These are phyloP conservation scores for Drosophila leonis DNA, from an alignment of 2,888 invertebrate genomes.

Conservation along the genomic window DNA sequence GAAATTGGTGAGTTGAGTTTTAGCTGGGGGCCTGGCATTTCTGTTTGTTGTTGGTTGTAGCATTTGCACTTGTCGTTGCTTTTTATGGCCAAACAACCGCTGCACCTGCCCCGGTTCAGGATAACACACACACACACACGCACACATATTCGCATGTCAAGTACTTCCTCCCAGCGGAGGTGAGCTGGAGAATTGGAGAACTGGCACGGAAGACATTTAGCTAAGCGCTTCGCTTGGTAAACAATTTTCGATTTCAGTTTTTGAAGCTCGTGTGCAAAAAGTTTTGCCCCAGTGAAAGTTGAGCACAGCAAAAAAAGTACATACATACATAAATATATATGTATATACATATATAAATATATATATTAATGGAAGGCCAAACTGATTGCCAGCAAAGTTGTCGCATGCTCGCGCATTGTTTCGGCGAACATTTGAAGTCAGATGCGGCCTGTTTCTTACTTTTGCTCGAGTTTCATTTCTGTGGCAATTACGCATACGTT, in stretches of 20 bases:
- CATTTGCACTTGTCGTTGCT: constrained; percentile 71
- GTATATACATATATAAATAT: neutral
- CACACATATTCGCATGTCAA: constrained; percentile 35
- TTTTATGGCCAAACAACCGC: constrained; percentile 67
- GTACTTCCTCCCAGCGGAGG: constrained; percentile 65
- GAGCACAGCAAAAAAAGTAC: constrained; percentile 33
- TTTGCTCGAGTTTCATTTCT: constrained; percentile 40
- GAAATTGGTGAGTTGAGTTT: constrained; percentile 2
- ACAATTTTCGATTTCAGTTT: constrained; percentile 78
- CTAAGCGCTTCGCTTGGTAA: constrained; percentile 80
- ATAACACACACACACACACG: constrained; percentile 17
- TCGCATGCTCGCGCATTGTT: constrained; percentile 31
- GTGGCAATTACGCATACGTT: constrained; percentile 49
- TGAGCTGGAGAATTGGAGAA: constrained; percentile 50
- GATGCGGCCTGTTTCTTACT: constrained; percentile 13
- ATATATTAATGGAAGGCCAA: constrained; percentile 4
- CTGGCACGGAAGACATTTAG: constrained; percentile 79
- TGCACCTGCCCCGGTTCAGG: constrained; percentile 66
- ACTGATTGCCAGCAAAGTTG: constrained; percentile 41
- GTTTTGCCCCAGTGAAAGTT: constrained; percentile 67
- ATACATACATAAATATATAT: neutral
- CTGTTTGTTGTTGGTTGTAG: constrained; percentile 33
- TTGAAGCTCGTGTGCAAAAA: constrained; percentile 70
- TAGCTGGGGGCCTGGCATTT: constrained; percentile 5
- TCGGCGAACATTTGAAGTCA: constrained; percentile 31